Conservation (phyloP, 2,113 vertebrate species). For the Chrysochloris asiatica region DNA sequence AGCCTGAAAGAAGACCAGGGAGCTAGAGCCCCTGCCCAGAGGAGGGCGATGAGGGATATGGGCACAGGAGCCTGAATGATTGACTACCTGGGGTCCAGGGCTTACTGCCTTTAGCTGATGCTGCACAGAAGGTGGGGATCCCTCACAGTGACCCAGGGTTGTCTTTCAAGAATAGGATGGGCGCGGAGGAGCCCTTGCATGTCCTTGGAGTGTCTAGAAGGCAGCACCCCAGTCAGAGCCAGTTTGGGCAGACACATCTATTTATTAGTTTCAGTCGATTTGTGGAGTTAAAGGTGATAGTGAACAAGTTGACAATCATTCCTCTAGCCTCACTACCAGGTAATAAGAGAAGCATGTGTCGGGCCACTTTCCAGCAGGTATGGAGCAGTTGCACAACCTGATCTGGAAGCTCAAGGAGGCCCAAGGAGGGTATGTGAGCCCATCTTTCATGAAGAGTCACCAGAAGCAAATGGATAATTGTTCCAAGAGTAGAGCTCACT, state of each 20-base stretch:
- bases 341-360: not conserved
- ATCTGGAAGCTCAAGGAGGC: not conserved
- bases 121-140: too few relatives aligned
- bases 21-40: accelerated
- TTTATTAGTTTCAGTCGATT: not conserved
- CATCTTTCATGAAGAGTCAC: not conserved
- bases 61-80: not conserved
- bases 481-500: not conserved
- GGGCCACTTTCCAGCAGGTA: not conserved
- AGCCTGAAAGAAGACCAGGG: not conserved
- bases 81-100: not conserved
- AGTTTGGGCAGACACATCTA: not conserved
- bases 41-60: too few relatives aligned
- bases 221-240: not conserved
- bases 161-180: not conserved
- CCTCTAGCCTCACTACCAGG: not conserved
- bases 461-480: accelerated
- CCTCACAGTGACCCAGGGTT: accelerated
- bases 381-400: accelerated
- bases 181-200: not conserved
- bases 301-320: not conserved
- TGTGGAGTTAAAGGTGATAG: not conserved
- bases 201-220: not conserved
- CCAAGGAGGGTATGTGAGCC: too few relatives aligned
- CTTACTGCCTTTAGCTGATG: not conserved